A percentile compares a stretch with the other conserved stretches of the same genome.
Evolutionary conservation across 2,113 vertebrate genomes (phyloP).

Genomic region (Propithecus coquereli): DNA sequence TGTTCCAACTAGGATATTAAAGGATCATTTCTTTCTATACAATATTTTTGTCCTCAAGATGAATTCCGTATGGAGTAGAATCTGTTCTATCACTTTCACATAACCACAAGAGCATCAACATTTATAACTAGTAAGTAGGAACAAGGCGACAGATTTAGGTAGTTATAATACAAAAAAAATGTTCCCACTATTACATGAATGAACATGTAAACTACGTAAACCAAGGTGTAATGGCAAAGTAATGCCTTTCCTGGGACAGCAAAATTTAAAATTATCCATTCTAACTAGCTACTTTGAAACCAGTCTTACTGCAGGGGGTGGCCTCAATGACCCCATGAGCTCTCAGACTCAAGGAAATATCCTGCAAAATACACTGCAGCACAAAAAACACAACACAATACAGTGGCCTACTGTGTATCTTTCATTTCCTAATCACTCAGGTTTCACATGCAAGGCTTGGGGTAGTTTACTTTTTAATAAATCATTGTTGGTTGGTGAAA

Average conservation of each 20-base stretch:
- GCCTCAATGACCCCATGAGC: neutral
- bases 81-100: neutral
- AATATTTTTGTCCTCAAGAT: neutral
- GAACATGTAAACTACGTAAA: neutral
- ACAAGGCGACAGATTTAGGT: neutral
- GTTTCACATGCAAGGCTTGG: neutral
- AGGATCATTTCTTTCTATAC: neutral
- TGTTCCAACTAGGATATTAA: neutral
- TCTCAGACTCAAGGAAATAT: slow-evolving; percentile 23
- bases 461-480: slow-evolving; percentile 77
- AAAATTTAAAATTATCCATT: neutral
- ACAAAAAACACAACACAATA: slow-evolving; percentile 49
- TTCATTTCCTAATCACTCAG: slow-evolving; percentile 5
- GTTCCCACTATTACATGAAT: neutral
- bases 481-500: slow-evolving; percentile 69
- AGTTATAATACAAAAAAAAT: neutral
- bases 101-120: neutral
- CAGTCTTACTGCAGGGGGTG: neutral
- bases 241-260: neutral
- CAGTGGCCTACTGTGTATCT: neutral
- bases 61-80: neutral
- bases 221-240: neutral
- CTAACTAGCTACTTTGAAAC: neutral
- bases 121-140: neutral
- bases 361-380: neutral